phyloP scores from a whole-genome alignment of 1,140 invertebrate genomes.

The Chionoecetes opilio region DNA sequence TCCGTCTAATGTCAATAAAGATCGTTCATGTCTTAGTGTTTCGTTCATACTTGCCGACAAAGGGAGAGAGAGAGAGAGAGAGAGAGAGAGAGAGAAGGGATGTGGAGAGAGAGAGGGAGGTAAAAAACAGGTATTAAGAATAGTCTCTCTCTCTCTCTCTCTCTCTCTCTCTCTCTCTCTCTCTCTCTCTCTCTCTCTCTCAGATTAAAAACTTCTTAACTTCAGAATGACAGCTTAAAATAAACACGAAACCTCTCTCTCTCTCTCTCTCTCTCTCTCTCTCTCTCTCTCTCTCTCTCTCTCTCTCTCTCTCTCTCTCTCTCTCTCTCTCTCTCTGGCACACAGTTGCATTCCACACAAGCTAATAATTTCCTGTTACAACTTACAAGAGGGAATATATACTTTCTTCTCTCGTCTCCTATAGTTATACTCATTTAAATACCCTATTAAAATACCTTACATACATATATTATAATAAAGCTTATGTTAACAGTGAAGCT shows the following conservation, averaged over 20 bases:
- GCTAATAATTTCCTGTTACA: too few relatives aligned
- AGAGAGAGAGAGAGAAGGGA: slow-evolving; percentile 24
- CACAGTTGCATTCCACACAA: too few relatives aligned
- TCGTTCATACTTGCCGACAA: neutral
- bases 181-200: slow-evolving; percentile 42
- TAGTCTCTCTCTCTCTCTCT: slow-evolving; percentile 37
- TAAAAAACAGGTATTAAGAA: neutral
- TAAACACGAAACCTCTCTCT: neutral
- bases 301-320: slow-evolving; percentile 8
- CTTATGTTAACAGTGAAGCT: neutral
- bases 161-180: slow-evolving; percentile 40
- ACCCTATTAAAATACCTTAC: too few relatives aligned
- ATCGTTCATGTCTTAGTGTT: slow-evolving; percentile 74
- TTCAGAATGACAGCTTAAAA: neutral
- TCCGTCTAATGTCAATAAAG: slow-evolving; percentile 79
- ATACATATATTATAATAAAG: too few relatives aligned
- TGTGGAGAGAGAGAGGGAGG: neutral
- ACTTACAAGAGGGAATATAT: too few relatives aligned
- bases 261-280: neutral
- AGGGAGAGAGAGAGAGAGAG: neutral
- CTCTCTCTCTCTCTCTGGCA: neutral
- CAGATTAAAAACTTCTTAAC: too few relatives aligned
- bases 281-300: neutral
- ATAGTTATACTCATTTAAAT: too few relatives aligned
- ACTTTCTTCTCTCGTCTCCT: too few relatives aligned